Percentiles rank a stretch among this genome's conserved stretches.
These are phyloP conservation scores for Holothuria scabra DNA, from an alignment of 53 echinoderm and acorn worm species.

Conservation along the genomic window DNA sequence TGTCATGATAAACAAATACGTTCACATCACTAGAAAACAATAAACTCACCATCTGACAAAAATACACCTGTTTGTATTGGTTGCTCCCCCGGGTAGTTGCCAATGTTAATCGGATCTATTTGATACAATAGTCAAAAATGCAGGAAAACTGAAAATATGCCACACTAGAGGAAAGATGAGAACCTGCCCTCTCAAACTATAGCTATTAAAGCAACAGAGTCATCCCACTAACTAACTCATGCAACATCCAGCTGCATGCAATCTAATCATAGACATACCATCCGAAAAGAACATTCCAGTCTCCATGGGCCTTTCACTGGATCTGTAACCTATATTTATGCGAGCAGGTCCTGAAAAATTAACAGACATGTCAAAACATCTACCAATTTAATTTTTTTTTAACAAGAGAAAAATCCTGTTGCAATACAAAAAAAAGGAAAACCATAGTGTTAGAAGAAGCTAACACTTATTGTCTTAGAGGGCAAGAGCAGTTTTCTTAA, in stretches of 20 bases:
- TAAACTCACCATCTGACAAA: conserved; percentile 66
- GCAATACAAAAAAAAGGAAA: no score
- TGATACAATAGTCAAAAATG: conserved; percentile 28
- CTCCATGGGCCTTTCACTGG: conserved; percentile 68
- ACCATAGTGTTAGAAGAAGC: no score
- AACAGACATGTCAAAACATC: neutral
- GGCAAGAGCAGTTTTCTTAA: no score
- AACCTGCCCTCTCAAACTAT: no score
- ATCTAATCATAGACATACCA: conserved; percentile 59
- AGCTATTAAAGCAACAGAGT: no score
- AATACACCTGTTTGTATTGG: conserved; percentile 58
- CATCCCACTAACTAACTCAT: no score
- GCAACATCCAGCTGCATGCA: no score
- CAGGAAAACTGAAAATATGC: conserved; percentile 5
- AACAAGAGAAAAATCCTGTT: no score
- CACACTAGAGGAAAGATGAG: neutral
- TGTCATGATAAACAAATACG: no score
- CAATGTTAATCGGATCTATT: conserved; percentile 68
- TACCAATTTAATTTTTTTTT: neutral
- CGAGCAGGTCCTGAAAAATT: conserved; percentile 70
- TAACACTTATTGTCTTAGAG: no score
- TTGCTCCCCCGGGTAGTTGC: conserved; percentile 50
- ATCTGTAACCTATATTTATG: conserved; percentile 66
- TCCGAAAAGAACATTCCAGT: conserved; percentile 82
- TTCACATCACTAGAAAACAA: neutral